Evolutionary conservation across 2,888 invertebrate genomes (phyloP), one percentile per base, ranked within the genome.

Genomic region (Lycaena phlaeas): DNA sequence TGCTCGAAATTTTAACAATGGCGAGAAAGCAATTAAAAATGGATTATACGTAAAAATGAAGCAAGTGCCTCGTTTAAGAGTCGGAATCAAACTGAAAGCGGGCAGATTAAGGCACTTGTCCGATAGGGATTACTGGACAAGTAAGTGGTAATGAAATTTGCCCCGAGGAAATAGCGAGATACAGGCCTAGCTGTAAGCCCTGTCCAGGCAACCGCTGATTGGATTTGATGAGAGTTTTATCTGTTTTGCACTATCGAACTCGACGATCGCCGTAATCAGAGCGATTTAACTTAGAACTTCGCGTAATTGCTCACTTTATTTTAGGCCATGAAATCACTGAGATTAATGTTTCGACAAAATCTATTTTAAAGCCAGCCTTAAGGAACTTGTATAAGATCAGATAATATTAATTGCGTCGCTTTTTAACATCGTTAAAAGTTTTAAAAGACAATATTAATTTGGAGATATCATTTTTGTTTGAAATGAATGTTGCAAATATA

Each of bases 91-190:
- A 76, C 64, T 57, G 63, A 61, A 64, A 69, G 72, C 61, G 70
- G 68, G 69, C 63, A 72, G 81, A 82, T 81, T 79, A 79, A 70
- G 70, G 66, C 74, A 74, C 65, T 78, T 71, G 77, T 66, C 68
- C 65, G 60, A 57, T 57, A 50, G 54, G 72, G 78, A 82, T 84
- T 84, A 81, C 68, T 59, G 67, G 68, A 63, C 70, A 65, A 68
- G 73, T 71, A 73, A 76, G 75, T 77, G 76, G 76, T 82, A 81
- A 82, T 82, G 81, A 81, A 82, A 79, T 79, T 79, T 70, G 69
- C 67, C 59, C 70, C 59, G 70, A 77, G 76, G 68, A 77, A 76
- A 77, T 72, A 61, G 50, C 48, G 68, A 66, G 68, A 39, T 39
- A 66, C 57, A 75, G 73, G 77, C 76, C 79, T 74, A 75, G 71